Conservation (phyloP, 2,113 vertebrate genomes). For the Tautogolabrus adspersus region DNA sequence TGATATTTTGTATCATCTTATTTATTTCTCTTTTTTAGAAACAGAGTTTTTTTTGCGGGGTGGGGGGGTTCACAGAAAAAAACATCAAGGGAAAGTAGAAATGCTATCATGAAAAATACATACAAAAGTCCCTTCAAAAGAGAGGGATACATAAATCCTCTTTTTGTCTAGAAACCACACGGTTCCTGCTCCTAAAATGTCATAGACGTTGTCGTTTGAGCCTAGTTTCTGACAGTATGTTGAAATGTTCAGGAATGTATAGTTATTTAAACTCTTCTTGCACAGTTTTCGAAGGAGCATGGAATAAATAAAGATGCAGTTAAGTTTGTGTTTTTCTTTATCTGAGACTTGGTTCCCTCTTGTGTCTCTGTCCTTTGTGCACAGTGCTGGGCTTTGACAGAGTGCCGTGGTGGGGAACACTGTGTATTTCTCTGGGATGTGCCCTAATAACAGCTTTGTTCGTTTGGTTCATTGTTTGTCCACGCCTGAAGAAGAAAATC, state of each 20-base stretch:
- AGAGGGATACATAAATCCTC: too few relatives aligned
- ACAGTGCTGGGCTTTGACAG: slow-evolving; percentile 95
- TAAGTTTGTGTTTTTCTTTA: slow-evolving; percentile 6
- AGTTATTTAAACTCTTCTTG: background rate
- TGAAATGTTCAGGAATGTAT: background rate
- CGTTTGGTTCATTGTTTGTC: slow-evolving; percentile 95
- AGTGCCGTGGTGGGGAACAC: slow-evolving; percentile 92
- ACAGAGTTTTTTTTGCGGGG: too few relatives aligned
- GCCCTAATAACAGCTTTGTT: slow-evolving; percentile 88
- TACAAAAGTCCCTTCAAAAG: too few relatives aligned
- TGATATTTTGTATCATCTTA: background rate
- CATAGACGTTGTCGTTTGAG: background rate
- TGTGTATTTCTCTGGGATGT: slow-evolving; percentile 90
- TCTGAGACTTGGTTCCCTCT: slow-evolving; percentile 18
- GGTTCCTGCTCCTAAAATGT: background rate
- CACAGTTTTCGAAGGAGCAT: background rate
- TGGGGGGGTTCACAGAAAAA: background rate
- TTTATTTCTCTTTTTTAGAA: background rate
- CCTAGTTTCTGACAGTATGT: background rate
- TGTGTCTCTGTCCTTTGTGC: slow-evolving; percentile 82
- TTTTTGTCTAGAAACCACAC: background rate
- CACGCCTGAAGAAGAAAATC: slow-evolving; percentile 94
- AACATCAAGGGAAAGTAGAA: background rate
- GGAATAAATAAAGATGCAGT: background rate
- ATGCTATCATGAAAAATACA: too few relatives aligned